Base-by-base conservation (phyloP, 37 sponge, comb jelly and placozoan species). In the Dysidea cf. avara region DNA sequence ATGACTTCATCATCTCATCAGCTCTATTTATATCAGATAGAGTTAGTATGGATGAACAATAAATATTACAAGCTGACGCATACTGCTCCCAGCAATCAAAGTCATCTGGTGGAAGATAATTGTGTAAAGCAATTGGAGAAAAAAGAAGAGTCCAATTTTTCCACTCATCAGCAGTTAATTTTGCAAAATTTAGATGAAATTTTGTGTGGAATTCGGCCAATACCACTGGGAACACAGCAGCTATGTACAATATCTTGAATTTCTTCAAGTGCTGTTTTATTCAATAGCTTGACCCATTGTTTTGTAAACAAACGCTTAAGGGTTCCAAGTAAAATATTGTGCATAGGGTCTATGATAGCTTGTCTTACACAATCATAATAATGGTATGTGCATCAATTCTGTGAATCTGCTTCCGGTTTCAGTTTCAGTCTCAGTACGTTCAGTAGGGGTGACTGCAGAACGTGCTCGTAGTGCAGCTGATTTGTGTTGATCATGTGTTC, bases 1-100 rank as follows among this genome's bases (percentile, higher is more conserved):
- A 85, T 13, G 56, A 0, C 6, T 33, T 5, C 24, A 84, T 18
- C 3, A 72, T 24, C 24, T 7, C 1, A 38, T 78, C 79, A 36
- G 72, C 79, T 20, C 21, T 40, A 18, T 32, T 26, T 26, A 73
- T 38, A 28, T 63, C 72, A 57, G 49, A 70, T n/a, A 22, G 3
- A 20, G 65, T 18, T 7, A 85, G 12, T 22, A 37, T 16, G 0
- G 18, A 18, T 39, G 53, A 39, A 56, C 69, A 79, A 18, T 80
- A 21, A 43, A 68, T 12, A 16, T 30, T 32, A 29, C 75, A 79
- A n/a, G 76, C 86, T 18, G 66, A 21, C 3, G 80, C 86, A 86
- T 80, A 86, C 7, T 48, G n/a, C 26, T n/a, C 9, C 86, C 86
- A 85, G 37, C 78, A 79, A 2, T 49, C 4, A 39, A 52, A 74